phyloP scores from a whole-genome alignment of 2,113 vertebrate species.

The Xenopus laevis region DNA sequence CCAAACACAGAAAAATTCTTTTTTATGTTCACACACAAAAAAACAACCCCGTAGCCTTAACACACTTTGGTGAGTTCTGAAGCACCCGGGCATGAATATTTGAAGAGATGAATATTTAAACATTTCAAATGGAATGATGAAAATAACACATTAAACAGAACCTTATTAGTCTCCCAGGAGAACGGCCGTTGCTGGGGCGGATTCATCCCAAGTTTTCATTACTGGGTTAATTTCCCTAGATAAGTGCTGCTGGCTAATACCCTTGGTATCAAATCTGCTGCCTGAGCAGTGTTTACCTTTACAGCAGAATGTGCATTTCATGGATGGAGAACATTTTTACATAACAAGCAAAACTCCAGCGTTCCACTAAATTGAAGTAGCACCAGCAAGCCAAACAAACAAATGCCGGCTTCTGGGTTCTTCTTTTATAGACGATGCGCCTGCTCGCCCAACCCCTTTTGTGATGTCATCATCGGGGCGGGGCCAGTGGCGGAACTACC shows the following conservation, averaged over 20 bases:
- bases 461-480: no score
- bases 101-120: constrained; percentile 66
- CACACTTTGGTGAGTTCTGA: constrained; percentile 50
- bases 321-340: not conserved
- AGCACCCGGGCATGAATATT: constrained; percentile 61
- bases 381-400: no score
- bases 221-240: constrained; percentile 61
- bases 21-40: constrained; percentile 48
- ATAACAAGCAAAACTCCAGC: not conserved
- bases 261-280: constrained; percentile 39
- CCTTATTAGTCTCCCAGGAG: constrained; percentile 57
- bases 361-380: not conserved
- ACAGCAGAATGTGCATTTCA: constrained; percentile 44
- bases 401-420: no score
- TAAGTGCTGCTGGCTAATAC: constrained; percentile 51
- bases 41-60: constrained; percentile 47
- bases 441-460: no score
- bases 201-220: constrained; percentile 61
- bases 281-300: constrained; percentile 40
- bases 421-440: no score
- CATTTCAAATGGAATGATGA: constrained; percentile 65
- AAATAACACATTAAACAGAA: constrained; percentile 64
- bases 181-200: constrained; percentile 47
- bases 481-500: no score
- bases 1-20: no score